Percentiles rank a stretch among this genome's conserved stretches.
Evolutionary conservation across 2,888 invertebrate genomes (phyloP).

Genomic region (Cephus runcator): DNA sequence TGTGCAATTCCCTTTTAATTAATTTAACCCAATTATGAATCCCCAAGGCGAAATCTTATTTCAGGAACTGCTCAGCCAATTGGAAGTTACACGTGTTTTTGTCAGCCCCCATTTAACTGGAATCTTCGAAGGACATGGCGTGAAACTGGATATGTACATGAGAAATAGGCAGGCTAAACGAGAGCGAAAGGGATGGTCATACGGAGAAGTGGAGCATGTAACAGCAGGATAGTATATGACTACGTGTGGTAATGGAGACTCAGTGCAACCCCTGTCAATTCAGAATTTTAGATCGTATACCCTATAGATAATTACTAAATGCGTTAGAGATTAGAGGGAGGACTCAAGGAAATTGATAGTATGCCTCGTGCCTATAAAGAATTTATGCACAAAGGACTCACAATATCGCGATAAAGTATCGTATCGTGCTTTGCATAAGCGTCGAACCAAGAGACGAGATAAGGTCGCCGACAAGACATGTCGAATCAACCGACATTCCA

Average conservation of each 20-base stretch:
- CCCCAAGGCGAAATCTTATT: constrained; percentile 40
- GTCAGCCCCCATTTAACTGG: constrained; percentile 50
- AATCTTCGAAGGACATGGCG: constrained; percentile 8
- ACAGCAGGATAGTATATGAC: too few species aligned
- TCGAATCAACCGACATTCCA: too few species aligned
- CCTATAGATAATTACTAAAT: constrained; percentile 19
- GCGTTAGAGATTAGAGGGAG: background rate
- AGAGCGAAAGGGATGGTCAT: constrained; percentile 14
- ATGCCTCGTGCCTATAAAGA: background rate
- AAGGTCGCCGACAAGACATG: too few species aligned
- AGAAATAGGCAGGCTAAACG: constrained; percentile 16
- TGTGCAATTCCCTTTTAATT: constrained; percentile 32
- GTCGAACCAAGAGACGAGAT: too few species aligned
- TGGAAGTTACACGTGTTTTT: constrained; percentile 59
- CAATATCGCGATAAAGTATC: too few species aligned
- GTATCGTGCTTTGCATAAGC: too few species aligned
- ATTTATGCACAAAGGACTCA: too few species aligned
- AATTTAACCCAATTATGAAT: constrained; percentile 51
- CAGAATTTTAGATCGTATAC: constrained; percentile 22
- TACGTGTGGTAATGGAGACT: too few species aligned
- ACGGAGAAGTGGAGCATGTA: constrained; percentile 23
- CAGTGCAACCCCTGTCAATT: constrained; percentile 22
- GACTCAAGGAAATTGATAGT: constrained; percentile 34
- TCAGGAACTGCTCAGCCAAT: constrained; percentile 49
- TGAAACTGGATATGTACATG: constrained; percentile 37